phyloP scores from a whole-genome alignment of 2,113 vertebrate species.

The Pongo pygmaeus region DNA sequence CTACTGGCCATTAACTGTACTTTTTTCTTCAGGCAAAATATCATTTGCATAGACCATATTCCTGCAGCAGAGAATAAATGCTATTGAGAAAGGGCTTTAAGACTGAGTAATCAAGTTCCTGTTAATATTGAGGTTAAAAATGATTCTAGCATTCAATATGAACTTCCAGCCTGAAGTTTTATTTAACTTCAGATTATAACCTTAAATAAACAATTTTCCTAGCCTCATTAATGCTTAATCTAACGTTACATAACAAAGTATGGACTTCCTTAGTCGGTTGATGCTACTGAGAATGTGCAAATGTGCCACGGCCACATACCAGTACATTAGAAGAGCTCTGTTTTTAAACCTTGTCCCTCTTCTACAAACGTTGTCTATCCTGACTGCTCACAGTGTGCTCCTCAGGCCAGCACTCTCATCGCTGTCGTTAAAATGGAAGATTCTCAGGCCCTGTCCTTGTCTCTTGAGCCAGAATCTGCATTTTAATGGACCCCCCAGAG shows the following conservation, averaged over 20 bases:
- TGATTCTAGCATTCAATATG: conserved; percentile 43
- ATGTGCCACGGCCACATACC: not conserved
- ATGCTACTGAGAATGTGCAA: not conserved
- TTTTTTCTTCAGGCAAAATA: conserved; percentile 68
- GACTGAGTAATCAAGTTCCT: conserved; percentile 68
- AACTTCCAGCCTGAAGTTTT: conserved; percentile 73
- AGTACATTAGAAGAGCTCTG: not conserved
- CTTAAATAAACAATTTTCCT: conserved; percentile 82
- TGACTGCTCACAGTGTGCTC: not conserved
- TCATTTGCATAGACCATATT: conserved; percentile 44
- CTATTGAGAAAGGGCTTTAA: conserved; percentile 50
- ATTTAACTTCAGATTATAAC: conserved; percentile 78
- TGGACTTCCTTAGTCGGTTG: conserved; percentile 74
- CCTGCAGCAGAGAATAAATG: conserved; percentile 45
- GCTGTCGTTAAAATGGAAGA: not conserved
- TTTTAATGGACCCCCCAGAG: not conserved
- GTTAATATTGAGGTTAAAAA: conserved; percentile 71
- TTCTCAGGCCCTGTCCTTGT: not conserved
- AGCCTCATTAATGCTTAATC: conserved; percentile 81
- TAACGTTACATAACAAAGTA: conserved; percentile 78
- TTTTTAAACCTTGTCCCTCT: not conserved
- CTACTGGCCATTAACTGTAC: conserved; percentile 28
- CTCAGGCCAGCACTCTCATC: not conserved
- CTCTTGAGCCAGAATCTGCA: not conserved
- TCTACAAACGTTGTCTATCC: not conserved